Evolutionary conservation across 1,140 invertebrate species (phyloP).

Genomic region (Doryteuthis pealeii): DNA sequence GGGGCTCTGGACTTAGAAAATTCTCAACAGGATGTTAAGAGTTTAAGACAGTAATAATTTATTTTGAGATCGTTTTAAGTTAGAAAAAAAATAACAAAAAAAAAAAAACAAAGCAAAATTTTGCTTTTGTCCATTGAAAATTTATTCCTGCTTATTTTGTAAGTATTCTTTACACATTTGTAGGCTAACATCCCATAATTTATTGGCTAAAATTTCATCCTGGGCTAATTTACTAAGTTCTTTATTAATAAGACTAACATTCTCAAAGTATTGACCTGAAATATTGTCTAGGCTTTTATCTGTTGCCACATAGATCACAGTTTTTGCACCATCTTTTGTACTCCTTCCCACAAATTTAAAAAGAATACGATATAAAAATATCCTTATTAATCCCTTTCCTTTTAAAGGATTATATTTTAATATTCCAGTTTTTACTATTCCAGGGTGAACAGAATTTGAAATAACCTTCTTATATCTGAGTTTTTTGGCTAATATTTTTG

Average conservation of each 20-base stretch:
- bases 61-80: no score
- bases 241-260: constrained; percentile 67
- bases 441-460: constrained; percentile 1
- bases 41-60: no score
- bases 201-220: constrained; percentile 73
- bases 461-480: constrained; percentile 70
- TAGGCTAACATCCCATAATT: constrained; percentile 79
- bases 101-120: no score
- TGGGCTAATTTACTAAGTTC: constrained; percentile 59
- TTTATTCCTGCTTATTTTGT: not conserved
- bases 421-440: not conserved
- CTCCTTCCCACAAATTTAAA: constrained; percentile 39
- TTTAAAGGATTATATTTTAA: not conserved
- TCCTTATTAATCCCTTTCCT: not conserved
- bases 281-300: constrained; percentile 74
- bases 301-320: constrained; percentile 56
- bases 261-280: constrained; percentile 80
- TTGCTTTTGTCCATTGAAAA: no score
- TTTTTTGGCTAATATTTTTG: constrained; percentile 75
- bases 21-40: no score
- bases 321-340: constrained; percentile 59
- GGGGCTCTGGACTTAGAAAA: no score
- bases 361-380: constrained; percentile 17
- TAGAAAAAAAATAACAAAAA: no score
- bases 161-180: constrained; percentile 12